Base-by-base conservation (phyloP, 2,797 vertebrate species). In the Onychomys leucogaster region DNA sequence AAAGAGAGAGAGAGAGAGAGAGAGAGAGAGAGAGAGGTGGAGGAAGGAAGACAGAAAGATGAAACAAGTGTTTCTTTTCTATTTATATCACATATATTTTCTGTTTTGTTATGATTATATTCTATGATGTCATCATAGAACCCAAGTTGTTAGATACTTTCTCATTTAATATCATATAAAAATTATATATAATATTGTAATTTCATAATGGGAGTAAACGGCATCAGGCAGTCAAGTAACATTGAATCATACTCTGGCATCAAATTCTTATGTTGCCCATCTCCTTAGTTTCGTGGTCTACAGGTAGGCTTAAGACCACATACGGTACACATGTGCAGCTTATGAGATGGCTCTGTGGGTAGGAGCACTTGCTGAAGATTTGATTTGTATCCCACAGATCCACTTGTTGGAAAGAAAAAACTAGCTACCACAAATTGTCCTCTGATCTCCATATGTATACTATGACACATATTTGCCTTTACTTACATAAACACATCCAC, bases 311-410 rank as follows among this genome's bases (percentile, higher is more conserved):
- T 37, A 67, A 43, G 43, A 65, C 29, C 43, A 84, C 25, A 63
- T n/a, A 29, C 12, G 32, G 27, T 41, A 71, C 9, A 9, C 21
- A n/a, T 6, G 5, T 52, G 10, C 6, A 19, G 21, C 37, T 65
- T 67, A 11, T 67, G 27, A 34, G 17, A 49, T 23, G 12, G 6
- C 10, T 85, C 29, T n/a, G 32, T 69, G 19, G 43, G 19, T 25
- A 52, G n/a, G 4, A 32, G 4, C 21, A 69, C 34, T 69, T 13
- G 19, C 73, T 59, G 49, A 59, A 19, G 7, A n/a, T 19, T 2
- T 65, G 5, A 85, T n/a, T 2, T 69, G 32, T 23, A 3, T 37
- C 4, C 84, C 23, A 37, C 0, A 0, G 13, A 17, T 13, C 34
- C 65, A n/a, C 43, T 34, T n/a, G 2, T 69, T 9, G 46, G 12